A percentile compares a stretch with the other conserved stretches of the same genome.
phyloP scores from a whole-genome alignment of 2,797 vertebrate species.

The Pipistrellus pipistrellus region DNA sequence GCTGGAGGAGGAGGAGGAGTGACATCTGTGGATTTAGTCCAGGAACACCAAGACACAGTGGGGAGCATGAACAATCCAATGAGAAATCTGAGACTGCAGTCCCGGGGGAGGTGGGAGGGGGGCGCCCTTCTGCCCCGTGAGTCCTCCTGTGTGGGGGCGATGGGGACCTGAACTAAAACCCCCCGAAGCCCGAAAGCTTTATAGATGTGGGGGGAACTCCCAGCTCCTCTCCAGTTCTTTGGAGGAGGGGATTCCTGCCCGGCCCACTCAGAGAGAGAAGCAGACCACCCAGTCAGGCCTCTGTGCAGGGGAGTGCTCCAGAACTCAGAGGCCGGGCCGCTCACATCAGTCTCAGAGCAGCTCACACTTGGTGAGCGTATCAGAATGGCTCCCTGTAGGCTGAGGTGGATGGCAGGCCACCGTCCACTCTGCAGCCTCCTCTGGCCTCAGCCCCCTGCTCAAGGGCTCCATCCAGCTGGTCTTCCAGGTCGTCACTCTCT shows the following conservation, averaged over 20 bases:
- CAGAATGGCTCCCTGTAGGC: neutral
- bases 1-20: neutral
- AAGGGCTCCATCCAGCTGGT: too few species aligned
- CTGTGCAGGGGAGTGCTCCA: neutral
- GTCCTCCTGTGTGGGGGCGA: neutral
- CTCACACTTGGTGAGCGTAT: neutral
- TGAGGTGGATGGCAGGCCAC: accelerated
- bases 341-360: neutral
- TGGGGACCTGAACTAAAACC: neutral
- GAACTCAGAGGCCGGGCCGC: neutral
- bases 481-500: neutral
- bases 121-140: neutral
- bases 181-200: neutral
- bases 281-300: neutral
- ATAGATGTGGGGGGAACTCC: neutral
- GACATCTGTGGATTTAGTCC: neutral
- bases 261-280: neutral
- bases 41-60: neutral
- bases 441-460: neutral
- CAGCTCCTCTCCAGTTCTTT: neutral
- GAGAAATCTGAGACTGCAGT: neutral
- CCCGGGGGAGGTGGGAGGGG: neutral
- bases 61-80: neutral
- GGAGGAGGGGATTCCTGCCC: neutral
- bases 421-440: neutral